Conservation (phyloP, 2,797 vertebrate genomes). For the Platalea minor region DNA sequence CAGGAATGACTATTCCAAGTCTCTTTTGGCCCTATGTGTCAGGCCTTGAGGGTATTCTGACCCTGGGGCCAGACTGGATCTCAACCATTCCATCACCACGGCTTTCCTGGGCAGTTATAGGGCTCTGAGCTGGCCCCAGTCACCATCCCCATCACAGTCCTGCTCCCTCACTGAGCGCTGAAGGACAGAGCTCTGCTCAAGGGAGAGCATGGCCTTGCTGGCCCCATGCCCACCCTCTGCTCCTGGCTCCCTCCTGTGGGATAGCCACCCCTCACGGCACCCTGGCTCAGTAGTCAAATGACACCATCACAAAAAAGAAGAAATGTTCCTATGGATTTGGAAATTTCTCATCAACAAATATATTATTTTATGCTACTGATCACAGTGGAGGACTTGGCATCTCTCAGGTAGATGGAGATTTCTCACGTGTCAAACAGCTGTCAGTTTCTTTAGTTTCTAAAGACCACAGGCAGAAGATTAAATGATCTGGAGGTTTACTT, state of each 20-base stretch:
- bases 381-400: not conserved
- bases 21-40: not conserved
- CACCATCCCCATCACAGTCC: not conserved
- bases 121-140: fast-evolving
- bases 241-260: not conserved
- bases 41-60: not conserved
- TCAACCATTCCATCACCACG: not conserved
- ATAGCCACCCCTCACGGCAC: not conserved
- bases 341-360: not conserved
- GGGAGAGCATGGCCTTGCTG: not conserved
- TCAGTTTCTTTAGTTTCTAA: not conserved
- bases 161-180: not conserved
- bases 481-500: not conserved
- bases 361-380: not conserved
- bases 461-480: not conserved
- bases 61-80: too few species aligned
- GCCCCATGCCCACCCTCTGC: too few species aligned
- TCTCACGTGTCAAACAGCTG: not conserved
- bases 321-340: not conserved
- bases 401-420: not conserved
- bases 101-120: fast-evolving
- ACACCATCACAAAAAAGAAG: not conserved
- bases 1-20: not conserved
- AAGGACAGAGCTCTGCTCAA: not conserved
- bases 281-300: not conserved